Evolutionary conservation across 2,113 vertebrate genomes (phyloP), one percentile per base, ranked within the genome.

Genomic region (Tachycineta bicolor): DNA sequence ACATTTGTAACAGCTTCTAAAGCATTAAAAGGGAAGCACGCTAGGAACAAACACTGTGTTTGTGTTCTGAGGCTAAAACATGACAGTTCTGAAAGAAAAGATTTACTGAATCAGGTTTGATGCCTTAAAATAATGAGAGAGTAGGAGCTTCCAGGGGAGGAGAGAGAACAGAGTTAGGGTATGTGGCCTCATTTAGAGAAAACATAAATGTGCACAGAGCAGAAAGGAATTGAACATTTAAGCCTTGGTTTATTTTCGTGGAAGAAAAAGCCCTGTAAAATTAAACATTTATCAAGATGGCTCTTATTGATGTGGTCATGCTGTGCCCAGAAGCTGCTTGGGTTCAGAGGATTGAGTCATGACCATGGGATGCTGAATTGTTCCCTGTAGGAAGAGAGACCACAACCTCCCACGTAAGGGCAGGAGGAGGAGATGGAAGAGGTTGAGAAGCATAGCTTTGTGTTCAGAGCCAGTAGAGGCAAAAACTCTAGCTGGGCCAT

Each of bases 1-100:
- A 86, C 44, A 77, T 88, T 90, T 94, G 71, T 95, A 97, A 92
- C 68, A 90, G 79, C 67, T 95, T 91, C 95, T 96, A 97, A 92
- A 94, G 79, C 82, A 95, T 94, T 96, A 96, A 88, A 94, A 97
- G 83, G 68, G 64, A 89, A 96, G 56, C 76, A 92, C 5, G 46
- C 85, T 60, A 96, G 71, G 93, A 96, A 88, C 92, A 96, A 96
- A 96, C 86, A 93, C 68, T 78, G 50, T 80, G 68, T 87, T 95
- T 96, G 60, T 96, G 90, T 96, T 96, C 88, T 86, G 83, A 96
- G 94, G 95, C 93, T 95, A 88, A 96, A 96, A 94, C 90, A 92
- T 95, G 93, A 94, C 92, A 94, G 71, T 63, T 93, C 68, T 96
- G 92, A 96, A 93, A 78, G 68, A 94, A 96, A 59, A 95, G 59